Evolutionary conservation across 2,797 vertebrate species (phyloP).

Genomic region (Etheostoma perlongum): DNA sequence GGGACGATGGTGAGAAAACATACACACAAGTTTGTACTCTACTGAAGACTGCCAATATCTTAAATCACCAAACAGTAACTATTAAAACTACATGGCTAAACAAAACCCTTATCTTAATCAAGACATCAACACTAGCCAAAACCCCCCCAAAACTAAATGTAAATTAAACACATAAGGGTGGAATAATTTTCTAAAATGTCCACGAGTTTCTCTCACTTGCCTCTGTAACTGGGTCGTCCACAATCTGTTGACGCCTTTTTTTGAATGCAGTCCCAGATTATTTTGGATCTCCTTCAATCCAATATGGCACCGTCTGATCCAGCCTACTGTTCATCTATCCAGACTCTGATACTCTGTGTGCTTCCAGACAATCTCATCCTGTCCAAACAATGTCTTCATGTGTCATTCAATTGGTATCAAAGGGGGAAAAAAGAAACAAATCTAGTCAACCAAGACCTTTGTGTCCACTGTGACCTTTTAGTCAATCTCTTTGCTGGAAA

Average conservation of each 20-base stretch:
- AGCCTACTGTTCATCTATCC: slow-evolving; percentile 28
- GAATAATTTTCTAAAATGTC: neutral
- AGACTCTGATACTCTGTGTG: slow-evolving; percentile 30
- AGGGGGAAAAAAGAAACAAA: neutral
- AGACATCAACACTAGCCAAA: neutral
- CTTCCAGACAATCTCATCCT: slow-evolving; percentile 38
- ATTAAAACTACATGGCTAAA: neutral
- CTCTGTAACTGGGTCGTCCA: slow-evolving; percentile 20
- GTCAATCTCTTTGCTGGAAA: neutral
- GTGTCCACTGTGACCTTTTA: slow-evolving; percentile 19
- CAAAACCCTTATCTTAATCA: neutral
- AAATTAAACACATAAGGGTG: neutral
- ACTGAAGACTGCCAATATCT: neutral
- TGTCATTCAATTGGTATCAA: slow-evolving; percentile 31
- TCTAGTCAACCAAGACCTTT: slow-evolving; percentile 6
- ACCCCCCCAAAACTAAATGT: neutral
- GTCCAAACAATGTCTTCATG: slow-evolving; percentile 23
- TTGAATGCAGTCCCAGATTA: slow-evolving; percentile 32
- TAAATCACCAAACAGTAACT: neutral
- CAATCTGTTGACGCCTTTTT: slow-evolving; percentile 35
- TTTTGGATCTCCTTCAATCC: slow-evolving; percentile 40
- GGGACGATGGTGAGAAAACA: slow-evolving; percentile 90
- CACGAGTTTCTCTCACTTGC: neutral
- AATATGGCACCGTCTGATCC: slow-evolving; percentile 40
- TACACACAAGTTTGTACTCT: neutral